A percentile compares a stretch with the other conserved stretches of the same genome.
Conservation (phyloP, 2,888 invertebrate species). For the Caenorhabditis becei region DNA sequence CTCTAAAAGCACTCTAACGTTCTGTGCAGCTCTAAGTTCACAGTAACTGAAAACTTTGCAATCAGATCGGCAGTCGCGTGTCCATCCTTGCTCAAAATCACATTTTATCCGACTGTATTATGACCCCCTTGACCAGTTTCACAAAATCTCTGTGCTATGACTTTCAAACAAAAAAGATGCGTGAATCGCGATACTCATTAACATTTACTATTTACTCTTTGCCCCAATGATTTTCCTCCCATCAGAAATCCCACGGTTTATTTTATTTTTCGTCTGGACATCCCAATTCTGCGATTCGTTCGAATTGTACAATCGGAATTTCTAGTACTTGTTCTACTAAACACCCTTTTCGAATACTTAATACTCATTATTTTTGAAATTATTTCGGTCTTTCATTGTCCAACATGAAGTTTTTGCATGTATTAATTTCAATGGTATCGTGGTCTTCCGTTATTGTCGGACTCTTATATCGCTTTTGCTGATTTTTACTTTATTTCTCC, state of each 20-base stretch:
- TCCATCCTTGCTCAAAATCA: too few relatives aligned
- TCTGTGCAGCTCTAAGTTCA: too few relatives aligned
- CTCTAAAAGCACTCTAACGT: too few relatives aligned
- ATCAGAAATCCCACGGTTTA: neutral
- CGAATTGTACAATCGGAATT: neutral
- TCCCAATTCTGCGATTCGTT: neutral
- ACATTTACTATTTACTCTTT: neutral
- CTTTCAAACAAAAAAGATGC: constrained; percentile 23
- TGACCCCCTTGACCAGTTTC: constrained; percentile 3
- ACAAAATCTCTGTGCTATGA: constrained; percentile 18
- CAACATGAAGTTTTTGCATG: neutral
- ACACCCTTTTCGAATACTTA: neutral
- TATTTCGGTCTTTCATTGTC: constrained; percentile 16
- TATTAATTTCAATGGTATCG: neutral
- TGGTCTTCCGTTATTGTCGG: neutral
- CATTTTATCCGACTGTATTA: constrained; percentile 6
- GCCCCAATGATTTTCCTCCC: neutral
- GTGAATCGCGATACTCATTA: constrained; percentile 34
- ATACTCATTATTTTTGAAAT: neutral
- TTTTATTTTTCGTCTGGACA: constrained; percentile 3
- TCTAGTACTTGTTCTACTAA: neutral
- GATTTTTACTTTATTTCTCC: neutral
- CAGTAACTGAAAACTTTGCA: too few relatives aligned
- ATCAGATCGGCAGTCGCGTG: too few relatives aligned
- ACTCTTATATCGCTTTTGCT: neutral